phyloP scores from a whole-genome alignment of 2,797 vertebrate species.

The Champsocephalus esox region DNA sequence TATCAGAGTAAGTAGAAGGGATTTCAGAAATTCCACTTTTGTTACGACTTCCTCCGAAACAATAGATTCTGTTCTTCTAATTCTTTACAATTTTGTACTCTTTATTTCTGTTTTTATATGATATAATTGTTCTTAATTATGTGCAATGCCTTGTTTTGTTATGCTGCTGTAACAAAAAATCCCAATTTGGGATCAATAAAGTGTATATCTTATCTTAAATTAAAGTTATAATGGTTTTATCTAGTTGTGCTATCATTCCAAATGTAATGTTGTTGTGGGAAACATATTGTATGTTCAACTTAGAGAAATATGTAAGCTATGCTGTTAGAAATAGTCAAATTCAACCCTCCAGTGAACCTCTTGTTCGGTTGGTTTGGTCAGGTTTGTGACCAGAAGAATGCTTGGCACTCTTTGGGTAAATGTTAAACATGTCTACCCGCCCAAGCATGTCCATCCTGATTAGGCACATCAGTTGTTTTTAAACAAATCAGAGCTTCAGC shows the following conservation, averaged over 20 bases:
- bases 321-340: background rate
- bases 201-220: background rate
- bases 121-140: too few relatives aligned
- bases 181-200: too few relatives aligned
- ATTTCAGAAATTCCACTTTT: background rate
- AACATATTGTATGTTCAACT: background rate
- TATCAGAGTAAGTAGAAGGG: background rate
- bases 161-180: too few relatives aligned
- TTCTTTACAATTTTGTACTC: too few relatives aligned
- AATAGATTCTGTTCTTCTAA: too few relatives aligned
- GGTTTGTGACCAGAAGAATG: background rate
- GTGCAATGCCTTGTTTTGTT: too few relatives aligned
- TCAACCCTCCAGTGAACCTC: background rate
- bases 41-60: background rate
- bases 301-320: background rate
- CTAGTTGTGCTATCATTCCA: background rate
- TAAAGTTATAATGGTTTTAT: background rate
- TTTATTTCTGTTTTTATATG: too few relatives aligned
- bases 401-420: constrained; percentile 10
- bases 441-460: constrained; percentile 11
- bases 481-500: background rate
- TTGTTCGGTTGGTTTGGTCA: constrained; percentile 20
- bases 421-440: constrained; percentile 28
- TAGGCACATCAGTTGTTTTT: background rate
- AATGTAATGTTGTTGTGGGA: background rate